These are phyloP conservation scores for Orussus abietinus DNA, from an alignment of 1,140 invertebrate genomes.

Conservation along the genomic window DNA sequence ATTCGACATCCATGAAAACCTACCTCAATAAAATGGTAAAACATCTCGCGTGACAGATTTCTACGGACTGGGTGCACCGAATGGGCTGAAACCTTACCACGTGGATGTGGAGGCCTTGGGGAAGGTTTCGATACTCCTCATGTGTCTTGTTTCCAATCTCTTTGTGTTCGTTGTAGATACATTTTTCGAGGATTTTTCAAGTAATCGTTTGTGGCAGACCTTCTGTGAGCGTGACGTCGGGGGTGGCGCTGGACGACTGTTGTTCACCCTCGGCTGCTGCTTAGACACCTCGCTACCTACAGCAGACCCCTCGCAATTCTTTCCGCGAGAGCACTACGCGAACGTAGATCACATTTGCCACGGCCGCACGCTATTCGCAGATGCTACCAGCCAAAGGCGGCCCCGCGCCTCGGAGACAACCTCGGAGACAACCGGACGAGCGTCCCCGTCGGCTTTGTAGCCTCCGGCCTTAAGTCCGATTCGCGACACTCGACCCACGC, in stretches of 20 bases:
- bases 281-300: conserved; percentile 21
- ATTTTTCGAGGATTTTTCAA: too few species aligned
- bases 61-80: too few species aligned
- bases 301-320: conserved; percentile 25
- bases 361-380: conserved; percentile 29
- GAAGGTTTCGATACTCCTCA: too few species aligned
- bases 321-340: conserved; percentile 15
- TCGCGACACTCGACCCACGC: conserved; percentile 13
- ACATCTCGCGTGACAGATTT: too few species aligned
- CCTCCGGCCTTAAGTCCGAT: conserved; percentile 21
- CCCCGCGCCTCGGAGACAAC: conserved; percentile 12
- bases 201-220: too few species aligned
- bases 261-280: neutral
- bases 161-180: too few species aligned
- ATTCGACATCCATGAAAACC: too few species aligned
- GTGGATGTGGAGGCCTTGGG: too few species aligned
- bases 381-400: conserved; percentile 28
- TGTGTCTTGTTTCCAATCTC: too few species aligned
- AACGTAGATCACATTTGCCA: conserved; percentile 39
- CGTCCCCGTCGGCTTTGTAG: conserved; percentile 22
- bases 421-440: conserved; percentile 23
- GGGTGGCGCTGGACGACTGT: neutral
- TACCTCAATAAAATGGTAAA: too few species aligned
- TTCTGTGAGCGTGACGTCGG: too few species aligned
- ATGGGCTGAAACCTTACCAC: too few species aligned